Conservation (phyloP, 2,797 vertebrate genomes). For the Sphaeramia orbicularis region DNA sequence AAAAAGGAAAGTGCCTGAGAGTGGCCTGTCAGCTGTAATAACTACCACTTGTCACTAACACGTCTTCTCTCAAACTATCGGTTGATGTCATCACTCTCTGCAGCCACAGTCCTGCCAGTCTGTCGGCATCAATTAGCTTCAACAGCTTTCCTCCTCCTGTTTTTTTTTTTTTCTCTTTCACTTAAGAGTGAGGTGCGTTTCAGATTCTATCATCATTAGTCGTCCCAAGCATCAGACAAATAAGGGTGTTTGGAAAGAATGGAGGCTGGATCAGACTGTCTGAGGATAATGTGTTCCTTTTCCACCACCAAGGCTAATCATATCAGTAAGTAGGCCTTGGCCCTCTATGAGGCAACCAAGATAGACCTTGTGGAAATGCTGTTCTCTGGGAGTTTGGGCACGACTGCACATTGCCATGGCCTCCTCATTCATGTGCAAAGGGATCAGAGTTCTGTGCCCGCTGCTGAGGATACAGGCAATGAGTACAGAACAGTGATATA, state of each 20-base stretch:
- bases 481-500: constrained; percentile 47
- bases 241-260: constrained; percentile 66
- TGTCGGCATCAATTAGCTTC: constrained; percentile 68
- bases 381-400: constrained; percentile 49
- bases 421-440: constrained; percentile 50
- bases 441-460: constrained; percentile 70
- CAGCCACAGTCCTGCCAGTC: constrained; percentile 43
- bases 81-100: constrained; percentile 72
- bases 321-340: constrained; percentile 84
- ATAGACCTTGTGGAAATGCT: constrained; percentile 72
- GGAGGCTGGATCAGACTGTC: constrained; percentile 70
- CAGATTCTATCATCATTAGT: constrained; percentile 51
- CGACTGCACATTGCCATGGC: constrained; percentile 37
- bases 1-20: constrained; percentile 57
- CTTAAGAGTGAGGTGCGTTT: constrained; percentile 33
- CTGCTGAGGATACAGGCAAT: constrained; percentile 35
- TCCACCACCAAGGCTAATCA: constrained; percentile 78
- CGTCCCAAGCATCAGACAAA: constrained; percentile 60
- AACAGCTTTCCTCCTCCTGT: constrained; percentile 17
- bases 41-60: constrained; percentile 62
- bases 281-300: constrained; percentile 79
- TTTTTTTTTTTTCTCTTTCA: constrained; percentile 15
- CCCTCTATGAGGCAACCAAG: constrained; percentile 74
- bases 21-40: constrained; percentile 70
- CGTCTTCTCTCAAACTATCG: constrained; percentile 49